Conservation (phyloP, 2,888 invertebrate genomes). For the Cephus rjabovi region DNA sequence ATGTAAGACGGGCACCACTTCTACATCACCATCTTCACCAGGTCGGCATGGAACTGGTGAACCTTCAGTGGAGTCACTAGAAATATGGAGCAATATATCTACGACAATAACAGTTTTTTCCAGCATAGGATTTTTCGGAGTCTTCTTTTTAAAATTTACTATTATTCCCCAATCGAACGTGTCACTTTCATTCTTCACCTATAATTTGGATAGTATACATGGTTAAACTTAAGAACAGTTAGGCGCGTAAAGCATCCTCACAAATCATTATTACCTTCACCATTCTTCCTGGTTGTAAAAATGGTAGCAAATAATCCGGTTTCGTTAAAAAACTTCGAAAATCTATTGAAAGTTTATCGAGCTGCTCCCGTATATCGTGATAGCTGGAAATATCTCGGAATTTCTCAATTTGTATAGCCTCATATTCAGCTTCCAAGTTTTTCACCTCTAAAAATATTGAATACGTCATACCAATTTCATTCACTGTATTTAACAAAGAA, state of each 20-base stretch:
- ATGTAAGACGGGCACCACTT: slow-evolving; percentile 89
- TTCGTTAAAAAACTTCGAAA: slow-evolving; percentile 85
- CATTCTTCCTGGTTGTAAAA: slow-evolving; percentile 93
- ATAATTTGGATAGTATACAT: slow-evolving; percentile 26
- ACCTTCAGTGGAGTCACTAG: slow-evolving; percentile 73
- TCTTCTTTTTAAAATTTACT: slow-evolving; percentile 88
- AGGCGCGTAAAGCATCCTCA: background rate
- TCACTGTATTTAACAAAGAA: slow-evolving; percentile 1
- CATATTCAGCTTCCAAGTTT: slow-evolving; percentile 75
- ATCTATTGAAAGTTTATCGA: slow-evolving; percentile 79
- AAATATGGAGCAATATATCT: slow-evolving; percentile 86
- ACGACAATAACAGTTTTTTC: slow-evolving; percentile 76
- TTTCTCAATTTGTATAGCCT: slow-evolving; percentile 78
- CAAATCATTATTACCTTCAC: slow-evolving; percentile 76
- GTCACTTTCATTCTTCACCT: slow-evolving; percentile 84
- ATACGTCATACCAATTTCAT: background rate
- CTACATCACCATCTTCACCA: slow-evolving; percentile 83
- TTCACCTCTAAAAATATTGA: slow-evolving; percentile 72
- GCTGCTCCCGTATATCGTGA: slow-evolving; percentile 85
- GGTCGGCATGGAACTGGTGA: slow-evolving; percentile 78
- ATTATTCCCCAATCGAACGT: slow-evolving; percentile 98
- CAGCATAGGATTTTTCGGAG: slow-evolving; percentile 67
- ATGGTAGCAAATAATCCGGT: slow-evolving; percentile 91
- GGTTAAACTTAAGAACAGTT: background rate
- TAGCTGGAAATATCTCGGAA: slow-evolving; percentile 81